Evolutionary conservation across 2,888 invertebrate species (phyloP), one percentile per base, ranked within the genome.

Genomic region (Ernsta delagoae): DNA sequence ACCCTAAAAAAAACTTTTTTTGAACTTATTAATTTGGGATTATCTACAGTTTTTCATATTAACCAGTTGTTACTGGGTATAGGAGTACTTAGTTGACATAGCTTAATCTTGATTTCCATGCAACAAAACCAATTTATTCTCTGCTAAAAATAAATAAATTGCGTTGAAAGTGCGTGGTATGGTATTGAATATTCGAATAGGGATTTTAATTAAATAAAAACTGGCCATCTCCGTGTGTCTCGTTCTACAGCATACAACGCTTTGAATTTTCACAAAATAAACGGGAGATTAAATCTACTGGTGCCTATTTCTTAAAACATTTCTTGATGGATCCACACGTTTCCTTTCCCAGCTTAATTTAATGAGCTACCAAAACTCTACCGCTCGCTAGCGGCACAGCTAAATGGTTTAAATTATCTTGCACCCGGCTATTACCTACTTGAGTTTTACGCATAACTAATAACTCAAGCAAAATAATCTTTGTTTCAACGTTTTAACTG

Each of bases 401-500:
- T 53, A 63, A 69, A 43, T n/a, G 43, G 43, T n/a, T 64, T 59
- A 53, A 69, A 63, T 57, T 57, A 39, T 59, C 63, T 48, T 69
- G 57, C 69, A 57, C 59, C 41, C 48, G 34, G 43, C 57, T 41
- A 69, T 63, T 59, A 48, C 59, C 7, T 39, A 48, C 59, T 76
- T 73, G 76, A 81, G 80, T 80, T 82, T 80, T 76, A 77, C 78
- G 78, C 78, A 78, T 78, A 24, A 1, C 24, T 24, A 75, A 75
- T 75, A 82, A 81, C 75, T 83, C 76, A 77, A 83, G 80, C 81
- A 77, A 78, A 81, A 80, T 82, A 84, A 84, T 84, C 81, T 79
- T 70, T 74, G 75, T 78, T 78, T 75, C 74, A 70, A 75, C 77
- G 74, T 77, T 77, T 77, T 77, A 71, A 70, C 60, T 75, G 75